Base-by-base conservation (phyloP, 2,797 vertebrate species). In the Miichthys miiuy region DNA sequence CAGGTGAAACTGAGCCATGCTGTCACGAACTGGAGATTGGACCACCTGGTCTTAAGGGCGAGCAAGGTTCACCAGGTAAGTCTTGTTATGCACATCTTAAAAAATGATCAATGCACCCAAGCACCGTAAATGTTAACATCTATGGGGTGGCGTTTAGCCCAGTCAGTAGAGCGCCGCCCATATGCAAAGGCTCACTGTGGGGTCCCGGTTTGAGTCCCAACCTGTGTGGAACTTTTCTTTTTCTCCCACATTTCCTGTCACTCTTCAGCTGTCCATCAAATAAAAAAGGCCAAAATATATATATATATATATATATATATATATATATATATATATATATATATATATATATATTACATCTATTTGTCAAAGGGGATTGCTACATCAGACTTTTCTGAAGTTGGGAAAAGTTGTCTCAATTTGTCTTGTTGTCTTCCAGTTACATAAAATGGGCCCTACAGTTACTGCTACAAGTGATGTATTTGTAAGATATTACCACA, bases 1-100 rank as follows among this genome's bases (percentile, higher is more conserved):
- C 64, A 94, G 93, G 93, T 72, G 93, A 94, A 58, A 9, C 1
- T 51, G 63, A 80, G 1, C 0, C 2, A 25, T 93, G 93, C 73
- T 89, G 87, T 80, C 25, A 75, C 65, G 77, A 78, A 14, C 4
- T 1, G 0, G 51, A 21, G 1, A 48, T 41, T 68, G 90, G 90
- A 34, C 13, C 13, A 42, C 85, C 80, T 68, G 93, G 94, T 68
- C 72, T 13, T 1, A 90, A 91, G 75, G 94, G 93, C 54, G 86
- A 88, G 12, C 38, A 2, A 55, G 94, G 92, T 13, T 51, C 34
- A 27, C 76, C 74, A 89, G 94, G 94, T 94, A 72, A 71, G 70
- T 75, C 16, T 75, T 73, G 14, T 56, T 63, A 56, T n/a, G n/a
- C 6, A 38, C 14, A 23, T 42, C 2, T 57, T 25, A 6, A 52